Evolutionary conservation across 2,113 vertebrate species (phyloP), one percentile per base, ranked within the genome.

Genomic region (Ia io): DNA sequence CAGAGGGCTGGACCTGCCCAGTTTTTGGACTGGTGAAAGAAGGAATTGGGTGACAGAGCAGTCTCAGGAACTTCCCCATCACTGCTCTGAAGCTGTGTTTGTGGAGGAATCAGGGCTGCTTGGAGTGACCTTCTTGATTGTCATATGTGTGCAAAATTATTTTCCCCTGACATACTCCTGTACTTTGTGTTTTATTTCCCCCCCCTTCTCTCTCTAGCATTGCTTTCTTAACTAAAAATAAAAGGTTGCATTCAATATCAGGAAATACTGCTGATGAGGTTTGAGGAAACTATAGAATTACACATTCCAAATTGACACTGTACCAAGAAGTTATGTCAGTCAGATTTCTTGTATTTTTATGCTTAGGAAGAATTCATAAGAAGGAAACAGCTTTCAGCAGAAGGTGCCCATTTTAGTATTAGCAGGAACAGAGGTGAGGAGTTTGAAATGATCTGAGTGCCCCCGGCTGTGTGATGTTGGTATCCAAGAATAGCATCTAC

Each of bases 41-140:
- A 18, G 13, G 30, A 32, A 65, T 10, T 1, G 35, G 5, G n/a
- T 18, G 20, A 4, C 22, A 2, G 7, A 1, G 23, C 5, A 0
- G 49, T 6, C 35, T 40, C 23, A 10, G 51, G 32, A 51, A 13
- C 61, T 10, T 5, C 25, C 20, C 53, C 1, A 0, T 30, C 22
- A 1, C 63, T 63, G 30, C 47, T 23, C 2, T 3, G n/a, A 44
- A 35, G 59, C 25, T 22, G 17, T 18, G 28, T 18, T 1, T 20
- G 5, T 9, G 49, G 42, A 30, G 8, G 28, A 77, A 10, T n/a
- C 13, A 47, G 35, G 9, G 9, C 42, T n/a, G 18, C 28, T 32
- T 37, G 18, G 23, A 67, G 20, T 2, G 14, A n/a, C 44, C 17
- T 7, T 37, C 17, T 90, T 47, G 47, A 40, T 9, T 86, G 94